Conservation (phyloP, 2,113 vertebrate species). For the Leptodactylus fuscus region DNA sequence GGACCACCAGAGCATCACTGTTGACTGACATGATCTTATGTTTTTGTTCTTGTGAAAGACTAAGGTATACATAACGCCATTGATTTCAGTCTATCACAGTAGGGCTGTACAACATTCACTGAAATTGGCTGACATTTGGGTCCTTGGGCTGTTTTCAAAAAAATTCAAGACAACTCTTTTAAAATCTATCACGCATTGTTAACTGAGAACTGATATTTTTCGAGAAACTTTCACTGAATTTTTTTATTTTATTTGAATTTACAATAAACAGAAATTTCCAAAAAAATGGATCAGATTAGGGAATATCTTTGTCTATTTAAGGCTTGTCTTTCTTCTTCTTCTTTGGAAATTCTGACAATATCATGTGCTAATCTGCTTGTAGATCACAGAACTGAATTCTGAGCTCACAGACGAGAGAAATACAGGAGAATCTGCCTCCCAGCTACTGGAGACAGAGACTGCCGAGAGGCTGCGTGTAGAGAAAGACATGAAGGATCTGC, state of each 20-base stretch:
- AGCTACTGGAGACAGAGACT: slow-evolving; percentile 91
- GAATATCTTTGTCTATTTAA: not conserved
- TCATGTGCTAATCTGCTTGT: slow-evolving; percentile 1
- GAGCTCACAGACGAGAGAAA: slow-evolving; percentile 96
- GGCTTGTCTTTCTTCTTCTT: not conserved
- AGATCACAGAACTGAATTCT: slow-evolving; percentile 94
- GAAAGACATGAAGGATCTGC: slow-evolving; percentile 95
- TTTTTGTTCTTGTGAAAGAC: too few species aligned
- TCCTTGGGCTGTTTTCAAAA: too few species aligned
- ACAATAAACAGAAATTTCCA: not conserved
- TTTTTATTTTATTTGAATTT: not conserved
- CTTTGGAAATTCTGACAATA: not conserved
- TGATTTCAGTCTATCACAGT: too few species aligned
- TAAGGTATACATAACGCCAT: too few species aligned
- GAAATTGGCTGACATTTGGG: too few species aligned
- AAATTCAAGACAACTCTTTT: too few species aligned
- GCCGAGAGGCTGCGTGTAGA: slow-evolving; percentile 89
- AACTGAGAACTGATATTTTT: too few species aligned
- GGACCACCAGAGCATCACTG: too few species aligned
- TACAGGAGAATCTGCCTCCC: slow-evolving; percentile 93
- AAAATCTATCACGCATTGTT: too few species aligned
- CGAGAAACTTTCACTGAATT: not conserved
- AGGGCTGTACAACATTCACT: too few species aligned
- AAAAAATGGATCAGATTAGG: not conserved
- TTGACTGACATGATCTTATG: too few species aligned